These are phyloP conservation scores for Notodonta dromedarius DNA, from an alignment of 2,888 invertebrate genomes.

Conservation along the genomic window DNA sequence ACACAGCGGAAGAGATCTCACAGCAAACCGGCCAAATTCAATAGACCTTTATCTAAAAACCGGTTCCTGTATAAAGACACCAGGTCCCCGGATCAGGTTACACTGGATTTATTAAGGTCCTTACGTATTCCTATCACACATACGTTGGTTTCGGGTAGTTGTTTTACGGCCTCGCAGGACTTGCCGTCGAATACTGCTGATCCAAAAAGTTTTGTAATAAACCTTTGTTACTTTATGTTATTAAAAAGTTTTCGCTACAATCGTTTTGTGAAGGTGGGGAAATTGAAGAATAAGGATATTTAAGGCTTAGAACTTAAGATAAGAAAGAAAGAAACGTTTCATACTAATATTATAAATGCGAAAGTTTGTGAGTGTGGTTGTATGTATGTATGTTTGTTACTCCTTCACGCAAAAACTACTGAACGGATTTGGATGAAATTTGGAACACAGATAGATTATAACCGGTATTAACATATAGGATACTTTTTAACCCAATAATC, in stretches of 20 bases:
- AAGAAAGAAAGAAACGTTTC: too few species aligned
- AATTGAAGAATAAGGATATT: neutral
- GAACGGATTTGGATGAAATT: too few species aligned
- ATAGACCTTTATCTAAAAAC: neutral
- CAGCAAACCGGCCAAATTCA: neutral
- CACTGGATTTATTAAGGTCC: neutral
- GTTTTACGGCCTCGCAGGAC: neutral
- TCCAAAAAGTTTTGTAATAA: neutral
- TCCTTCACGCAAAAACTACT: too few species aligned
- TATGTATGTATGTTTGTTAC: too few species aligned
- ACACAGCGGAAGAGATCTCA: neutral
- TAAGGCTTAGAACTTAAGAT: too few species aligned
- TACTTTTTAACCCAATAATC: too few species aligned
- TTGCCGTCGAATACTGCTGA: neutral
- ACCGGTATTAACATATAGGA: too few species aligned
- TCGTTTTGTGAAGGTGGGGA: neutral
- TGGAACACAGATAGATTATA: too few species aligned
- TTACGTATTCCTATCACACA: neutral
- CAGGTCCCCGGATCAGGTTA: neutral
- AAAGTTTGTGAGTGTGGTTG: too few species aligned
- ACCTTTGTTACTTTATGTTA: neutral
- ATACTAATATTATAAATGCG: too few species aligned
- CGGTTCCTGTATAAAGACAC: neutral
- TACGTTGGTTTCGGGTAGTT: neutral
- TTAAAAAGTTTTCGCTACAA: neutral